Evolutionary conservation across 2,113 vertebrate genomes (phyloP).

Genomic region (Rousettus leschenaultii): DNA sequence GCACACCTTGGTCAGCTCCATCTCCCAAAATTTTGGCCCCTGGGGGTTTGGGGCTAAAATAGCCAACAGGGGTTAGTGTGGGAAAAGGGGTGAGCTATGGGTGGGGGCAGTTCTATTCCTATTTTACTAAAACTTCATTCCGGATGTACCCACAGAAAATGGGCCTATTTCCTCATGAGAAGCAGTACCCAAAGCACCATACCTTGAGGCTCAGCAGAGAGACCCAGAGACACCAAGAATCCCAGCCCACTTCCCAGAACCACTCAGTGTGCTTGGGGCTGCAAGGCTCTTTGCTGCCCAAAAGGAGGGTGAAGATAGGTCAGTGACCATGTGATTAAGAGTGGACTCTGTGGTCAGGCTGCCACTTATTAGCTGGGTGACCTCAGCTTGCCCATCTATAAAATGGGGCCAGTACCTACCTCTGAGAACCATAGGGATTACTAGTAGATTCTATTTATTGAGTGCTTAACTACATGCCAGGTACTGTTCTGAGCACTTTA

Average conservation of each 20-base stretch:
- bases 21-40: neutral
- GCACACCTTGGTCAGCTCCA: neutral
- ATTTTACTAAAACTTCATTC: neutral
- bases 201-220: neutral
- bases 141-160: neutral
- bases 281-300: fast-evolving
- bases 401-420: neutral
- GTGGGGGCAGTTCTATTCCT: neutral
- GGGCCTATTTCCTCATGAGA: neutral
- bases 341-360: neutral
- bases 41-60: neutral
- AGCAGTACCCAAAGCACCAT: neutral
- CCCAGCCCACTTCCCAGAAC: neutral
- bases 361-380: neutral
- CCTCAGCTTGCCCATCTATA: neutral
- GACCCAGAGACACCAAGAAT: neutral
- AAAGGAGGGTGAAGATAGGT: fast-evolving
- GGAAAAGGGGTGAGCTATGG: neutral
- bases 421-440: neutral
- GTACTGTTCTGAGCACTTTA: neutral
- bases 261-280: neutral
- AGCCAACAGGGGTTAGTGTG: neutral
- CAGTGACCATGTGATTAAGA: fast-evolving
- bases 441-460: neutral
- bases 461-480: neutral